Base-by-base conservation (phyloP, 2,888 invertebrate species). In the Drosophila neotestacea region DNA sequence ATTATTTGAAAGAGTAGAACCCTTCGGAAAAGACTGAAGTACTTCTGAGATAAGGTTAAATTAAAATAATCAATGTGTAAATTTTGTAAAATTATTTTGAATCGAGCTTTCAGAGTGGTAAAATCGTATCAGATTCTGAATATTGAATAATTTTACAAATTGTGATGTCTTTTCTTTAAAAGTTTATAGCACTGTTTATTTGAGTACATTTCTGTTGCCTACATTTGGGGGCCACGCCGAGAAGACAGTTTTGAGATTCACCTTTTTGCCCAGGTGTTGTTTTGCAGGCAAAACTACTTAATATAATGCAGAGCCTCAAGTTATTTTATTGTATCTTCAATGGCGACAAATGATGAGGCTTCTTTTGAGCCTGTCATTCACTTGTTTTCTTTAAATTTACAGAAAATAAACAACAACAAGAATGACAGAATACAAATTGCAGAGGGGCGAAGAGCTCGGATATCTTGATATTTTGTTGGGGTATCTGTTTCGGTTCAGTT, bases 331-430 rank as follows among this genome's bases (percentile, higher is more conserved):
- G 54, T 69, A 44, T 58, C 47, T 41, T 55, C 27, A 63, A 70
- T 67, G 66, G 65, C 61, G 77, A 61, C 64, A 65, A 67, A 61
- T 48, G 63, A 44, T 52, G 52, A 36, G 22, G 48, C 4, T 47
- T 50, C n/a, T 28, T 48, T 55, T 59, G 41, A 28, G 42, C n/a
- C 44, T 27, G 52, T 13, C 16, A 38, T 58, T 28, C 58, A 47
- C 50, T 64, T 84, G 81, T 88, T 84, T 79, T 81, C 89, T 73
- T 84, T 86, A 75, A 84, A 86, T 84, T 87, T 87, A 61, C 73
- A 60, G 46, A 64, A 68, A 59, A 71, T 50, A 81, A 81, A 74
- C 62, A 69, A 32, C 9, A 28, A 52, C 4, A 55, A 27, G 34
- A 42, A 9, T 27, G 27, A 10, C n/a, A 6, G 22, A n/a, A 55